A percentile compares a stretch with the other conserved stretches of the same genome.
Conservation (phyloP, 1,140 invertebrate species). For the Phymorhynchus buccinoides region DNA sequence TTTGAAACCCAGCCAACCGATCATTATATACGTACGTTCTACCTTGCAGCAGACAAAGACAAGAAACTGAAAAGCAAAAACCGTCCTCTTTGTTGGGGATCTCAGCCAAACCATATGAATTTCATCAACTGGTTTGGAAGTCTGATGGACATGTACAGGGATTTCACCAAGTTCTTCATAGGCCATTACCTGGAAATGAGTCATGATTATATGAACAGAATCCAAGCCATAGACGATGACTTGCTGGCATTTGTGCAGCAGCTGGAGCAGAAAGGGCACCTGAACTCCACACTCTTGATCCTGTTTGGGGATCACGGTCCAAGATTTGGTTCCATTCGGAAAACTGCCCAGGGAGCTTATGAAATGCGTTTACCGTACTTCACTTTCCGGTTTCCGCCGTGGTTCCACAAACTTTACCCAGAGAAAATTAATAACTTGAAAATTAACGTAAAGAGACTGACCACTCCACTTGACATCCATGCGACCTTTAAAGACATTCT, state of each 20-base stretch:
- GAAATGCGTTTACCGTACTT: constrained; percentile 92
- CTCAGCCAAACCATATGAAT: constrained; percentile 82
- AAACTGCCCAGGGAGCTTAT: constrained; percentile 86
- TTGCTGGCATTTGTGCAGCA: constrained; percentile 81
- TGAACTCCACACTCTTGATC: constrained; percentile 79
- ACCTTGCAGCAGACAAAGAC: constrained; percentile 78
- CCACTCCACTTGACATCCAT: constrained; percentile 74
- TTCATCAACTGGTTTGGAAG: constrained; percentile 81
- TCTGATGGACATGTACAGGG: constrained; percentile 78
- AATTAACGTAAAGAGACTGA: constrained; percentile 76
- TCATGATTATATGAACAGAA: constrained; percentile 83
- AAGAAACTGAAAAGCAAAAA: constrained; percentile 75
- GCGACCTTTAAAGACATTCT: constrained; percentile 69
- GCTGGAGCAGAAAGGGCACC: constrained; percentile 78
- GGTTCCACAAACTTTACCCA: constrained; percentile 79
- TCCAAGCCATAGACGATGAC: constrained; percentile 80
- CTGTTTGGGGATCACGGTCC: constrained; percentile 94
- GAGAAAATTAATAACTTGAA: constrained; percentile 80
- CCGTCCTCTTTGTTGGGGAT: constrained; percentile 80
- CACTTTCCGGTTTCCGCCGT: constrained; percentile 83
- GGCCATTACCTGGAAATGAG: constrained; percentile 87
- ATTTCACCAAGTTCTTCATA: constrained; percentile 86
- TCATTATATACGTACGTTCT: constrained; percentile 91
- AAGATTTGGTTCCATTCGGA: constrained; percentile 84
- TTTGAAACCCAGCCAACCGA: constrained; percentile 89